A percentile compares a stretch with the other conserved stretches of the same genome.
Evolutionary conservation across 2,797 vertebrate genomes (phyloP).

Genomic region (Ceyx erithaca): DNA sequence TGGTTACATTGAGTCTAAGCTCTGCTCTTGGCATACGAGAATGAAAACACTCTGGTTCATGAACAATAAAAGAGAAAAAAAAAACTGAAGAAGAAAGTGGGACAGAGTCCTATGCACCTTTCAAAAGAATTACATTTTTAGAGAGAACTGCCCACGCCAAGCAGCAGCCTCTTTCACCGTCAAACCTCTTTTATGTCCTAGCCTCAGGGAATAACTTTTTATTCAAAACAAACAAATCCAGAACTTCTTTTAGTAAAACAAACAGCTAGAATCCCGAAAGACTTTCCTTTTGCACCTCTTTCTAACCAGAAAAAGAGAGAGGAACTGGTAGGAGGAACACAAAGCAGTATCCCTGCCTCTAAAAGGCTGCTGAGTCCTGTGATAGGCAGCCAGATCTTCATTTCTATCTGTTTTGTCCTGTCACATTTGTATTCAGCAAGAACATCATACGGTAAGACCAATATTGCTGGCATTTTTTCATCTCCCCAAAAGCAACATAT

Average conservation of each 20-base stretch:
- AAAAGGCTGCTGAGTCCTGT: neutral
- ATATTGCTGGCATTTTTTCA: constrained; percentile 28
- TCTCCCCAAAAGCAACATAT: constrained; percentile 25
- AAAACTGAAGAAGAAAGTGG: neutral
- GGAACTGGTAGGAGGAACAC: neutral
- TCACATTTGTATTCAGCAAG: constrained; percentile 29
- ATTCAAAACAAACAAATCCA: neutral
- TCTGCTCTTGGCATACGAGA: neutral
- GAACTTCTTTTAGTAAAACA: neutral
- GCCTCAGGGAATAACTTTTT: constrained; percentile 9
- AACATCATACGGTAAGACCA: constrained; percentile 20
- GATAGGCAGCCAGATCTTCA: constrained; percentile 13
- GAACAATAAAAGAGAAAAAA: neutral
- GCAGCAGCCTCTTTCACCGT: neutral
- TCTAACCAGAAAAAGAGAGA: neutral
- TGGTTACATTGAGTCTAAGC: neutral
- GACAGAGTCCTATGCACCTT: neutral
- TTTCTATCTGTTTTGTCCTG: neutral
- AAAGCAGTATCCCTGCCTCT: neutral
- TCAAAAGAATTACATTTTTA: neutral
- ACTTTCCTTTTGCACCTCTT: neutral
- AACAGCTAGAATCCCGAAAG: neutral
- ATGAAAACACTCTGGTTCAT: neutral
- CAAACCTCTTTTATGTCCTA: constrained; percentile 3
- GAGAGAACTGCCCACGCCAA: neutral